Evolutionary conservation across 2,797 vertebrate genomes (phyloP), one percentile per base, ranked within the genome.

Genomic region (Hydrophis major): DNA sequence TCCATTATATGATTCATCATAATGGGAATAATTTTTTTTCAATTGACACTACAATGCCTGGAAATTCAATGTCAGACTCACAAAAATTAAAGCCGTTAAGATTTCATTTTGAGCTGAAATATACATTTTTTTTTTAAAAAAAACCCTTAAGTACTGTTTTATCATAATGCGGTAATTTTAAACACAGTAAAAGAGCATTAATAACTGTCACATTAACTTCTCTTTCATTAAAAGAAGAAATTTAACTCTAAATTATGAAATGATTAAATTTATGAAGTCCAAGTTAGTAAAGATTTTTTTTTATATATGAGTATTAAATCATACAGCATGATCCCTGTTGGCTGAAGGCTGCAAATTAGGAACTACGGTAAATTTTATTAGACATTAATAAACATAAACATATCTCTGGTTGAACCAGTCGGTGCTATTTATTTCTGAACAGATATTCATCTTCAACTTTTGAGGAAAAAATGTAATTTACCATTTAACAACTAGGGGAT

Each of bases 81-180:
- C 94, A 95, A 91, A 94, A 97, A 96, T 96, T 95, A 96, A 96
- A 96, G 93, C 94, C 92, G 94, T 95, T 95, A 94, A 93, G 95
- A 95, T 97, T 96, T 97, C 97, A 97, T 96, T 97, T 96, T 97
- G 94, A 96, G 94, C 95, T 96, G 95, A 95, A 96, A 96, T 97
- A 95, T 96, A 83, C 37, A 60, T 96, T 56, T 86, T 50, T 86
- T 50, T 32, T 37, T 86, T 32, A 3, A 25, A 88, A 91, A 2
- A 25, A 74, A 37, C 14, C 22, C 13, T 96, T 96, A 96, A 96
- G 93, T 95, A 94, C 96, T 95, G 90, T 94, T 97, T 97, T 97
- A 96, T 96, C 95, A 95, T 96, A 96, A 96, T 96, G 94, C 91
- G 92, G 95, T 96, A 96, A 96, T 96, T 97, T 97, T 96, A 96